These are phyloP conservation scores for Amphiprion ocellaris DNA, from an alignment of 2,113 vertebrate species.

Conservation along the genomic window DNA sequence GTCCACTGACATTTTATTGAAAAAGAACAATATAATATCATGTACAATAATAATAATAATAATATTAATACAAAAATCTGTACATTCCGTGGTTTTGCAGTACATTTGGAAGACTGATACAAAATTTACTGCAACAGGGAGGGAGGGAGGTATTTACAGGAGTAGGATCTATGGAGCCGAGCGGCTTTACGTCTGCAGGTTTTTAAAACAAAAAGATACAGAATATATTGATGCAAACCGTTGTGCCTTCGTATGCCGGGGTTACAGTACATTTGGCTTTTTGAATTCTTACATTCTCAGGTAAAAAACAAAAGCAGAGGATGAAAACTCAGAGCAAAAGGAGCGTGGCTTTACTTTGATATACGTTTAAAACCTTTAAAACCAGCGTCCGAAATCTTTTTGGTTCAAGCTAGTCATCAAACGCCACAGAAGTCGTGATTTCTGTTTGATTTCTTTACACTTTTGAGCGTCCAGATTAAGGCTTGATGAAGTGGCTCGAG, in stretches of 20 bases:
- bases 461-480: constrained; percentile 28
- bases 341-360: too few relatives aligned
- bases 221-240: constrained; percentile 48
- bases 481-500: constrained; percentile 69
- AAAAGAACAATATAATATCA: constrained; percentile 97
- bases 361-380: constrained; percentile 18
- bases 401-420: constrained; percentile 21
- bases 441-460: too few relatives aligned
- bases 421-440: neutral
- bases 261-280: constrained; percentile 86
- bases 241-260: constrained; percentile 63
- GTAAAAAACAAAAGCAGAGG: constrained; percentile 37
- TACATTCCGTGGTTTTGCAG: constrained; percentile 97
- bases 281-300: constrained; percentile 61
- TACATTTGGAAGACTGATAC: constrained; percentile 96
- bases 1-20: constrained; percentile 91
- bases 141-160: constrained; percentile 81
- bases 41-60: constrained; percentile 88
- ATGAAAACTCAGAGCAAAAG: constrained; percentile 23
- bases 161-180: constrained; percentile 51
- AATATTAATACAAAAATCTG: constrained; percentile 94
- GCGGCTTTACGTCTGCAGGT: constrained; percentile 48
- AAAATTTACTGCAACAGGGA: constrained; percentile 89
- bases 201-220: constrained; percentile 31
- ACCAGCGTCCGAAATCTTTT: neutral